A percentile compares a stretch with the other conserved stretches of the same genome.
Evolutionary conservation across 1,140 invertebrate species (phyloP).

Genomic region (Tetramorium alpestre): DNA sequence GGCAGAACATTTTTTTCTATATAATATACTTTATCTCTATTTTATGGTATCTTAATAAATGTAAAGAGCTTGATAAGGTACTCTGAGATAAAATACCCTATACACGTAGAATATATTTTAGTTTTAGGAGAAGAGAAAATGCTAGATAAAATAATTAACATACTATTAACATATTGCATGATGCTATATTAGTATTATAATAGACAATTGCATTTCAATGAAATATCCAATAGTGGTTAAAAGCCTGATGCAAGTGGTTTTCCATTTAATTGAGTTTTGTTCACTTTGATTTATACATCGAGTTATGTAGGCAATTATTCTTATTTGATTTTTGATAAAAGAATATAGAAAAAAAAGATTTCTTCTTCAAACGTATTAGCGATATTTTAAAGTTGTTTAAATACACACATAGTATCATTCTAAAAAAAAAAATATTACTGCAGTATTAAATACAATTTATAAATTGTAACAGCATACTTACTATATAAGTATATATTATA

Average conservation of each 20-base stretch:
- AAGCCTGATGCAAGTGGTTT: background rate
- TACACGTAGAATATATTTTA: background rate
- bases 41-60: background rate
- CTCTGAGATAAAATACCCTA: background rate
- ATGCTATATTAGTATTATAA: conserved; percentile 6
- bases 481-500: background rate
- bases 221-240: background rate
- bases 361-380: background rate
- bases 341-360: background rate
- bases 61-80: background rate
- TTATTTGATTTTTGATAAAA: background rate
- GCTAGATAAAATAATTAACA: conserved; percentile 6
- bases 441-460: background rate
- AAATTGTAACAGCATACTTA: background rate
- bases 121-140: background rate
- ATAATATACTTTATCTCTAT: background rate
- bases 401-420: background rate
- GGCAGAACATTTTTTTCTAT: background rate
- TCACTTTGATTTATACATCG: background rate
- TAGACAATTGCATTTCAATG: conserved; percentile 16
- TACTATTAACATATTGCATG: conserved; percentile 34
- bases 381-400: background rate
- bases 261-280: background rate
- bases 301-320: background rate
- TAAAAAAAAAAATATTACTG: background rate